phyloP scores from a whole-genome alignment of 2,113 vertebrate species.

The Nerophis lumbriciformis region DNA sequence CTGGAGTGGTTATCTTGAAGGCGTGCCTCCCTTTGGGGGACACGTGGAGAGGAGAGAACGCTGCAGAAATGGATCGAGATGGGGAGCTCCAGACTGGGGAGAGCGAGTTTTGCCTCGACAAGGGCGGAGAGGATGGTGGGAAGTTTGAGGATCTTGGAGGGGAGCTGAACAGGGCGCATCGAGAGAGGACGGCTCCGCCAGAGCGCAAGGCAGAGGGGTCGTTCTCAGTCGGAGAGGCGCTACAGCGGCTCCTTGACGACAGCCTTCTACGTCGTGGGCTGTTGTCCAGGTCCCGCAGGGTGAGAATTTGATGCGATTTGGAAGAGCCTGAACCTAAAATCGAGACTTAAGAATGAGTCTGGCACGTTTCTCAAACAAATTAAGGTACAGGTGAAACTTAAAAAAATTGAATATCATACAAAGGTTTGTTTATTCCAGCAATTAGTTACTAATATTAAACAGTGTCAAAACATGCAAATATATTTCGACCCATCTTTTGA shows the following conservation, averaged over 20 bases:
- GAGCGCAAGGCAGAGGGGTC: conserved; percentile 66
- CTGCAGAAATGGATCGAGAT: conserved; percentile 66
- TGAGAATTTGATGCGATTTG: conserved; percentile 81
- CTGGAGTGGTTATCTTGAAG: conserved; percentile 58
- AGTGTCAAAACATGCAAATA: no score
- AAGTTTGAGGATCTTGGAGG: conserved; percentile 53
- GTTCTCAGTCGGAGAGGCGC: conserved; percentile 64
- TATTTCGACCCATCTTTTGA: no score
- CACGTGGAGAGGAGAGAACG: conserved; percentile 61
- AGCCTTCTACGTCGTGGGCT: conserved; percentile 73
- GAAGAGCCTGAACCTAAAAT: conserved; percentile 29
- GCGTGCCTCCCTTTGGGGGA: conserved; percentile 53
- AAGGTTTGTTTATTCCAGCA: no score
- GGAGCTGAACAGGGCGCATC: conserved; percentile 56
- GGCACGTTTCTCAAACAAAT: no score
- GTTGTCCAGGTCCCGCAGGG: conserved; percentile 80
- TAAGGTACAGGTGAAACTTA: no score
- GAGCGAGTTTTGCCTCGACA: conserved; percentile 42
- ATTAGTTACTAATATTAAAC: no score
- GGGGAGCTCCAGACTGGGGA: conserved; percentile 67
- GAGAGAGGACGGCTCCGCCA: conserved; percentile 44
- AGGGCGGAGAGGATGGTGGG: conserved; percentile 53
- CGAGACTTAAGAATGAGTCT: not conserved
- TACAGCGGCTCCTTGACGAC: conserved; percentile 67
- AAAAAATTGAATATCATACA: no score